Base-by-base conservation (phyloP, 2,113 vertebrate genomes). In the Chlorodrepanis virens region DNA sequence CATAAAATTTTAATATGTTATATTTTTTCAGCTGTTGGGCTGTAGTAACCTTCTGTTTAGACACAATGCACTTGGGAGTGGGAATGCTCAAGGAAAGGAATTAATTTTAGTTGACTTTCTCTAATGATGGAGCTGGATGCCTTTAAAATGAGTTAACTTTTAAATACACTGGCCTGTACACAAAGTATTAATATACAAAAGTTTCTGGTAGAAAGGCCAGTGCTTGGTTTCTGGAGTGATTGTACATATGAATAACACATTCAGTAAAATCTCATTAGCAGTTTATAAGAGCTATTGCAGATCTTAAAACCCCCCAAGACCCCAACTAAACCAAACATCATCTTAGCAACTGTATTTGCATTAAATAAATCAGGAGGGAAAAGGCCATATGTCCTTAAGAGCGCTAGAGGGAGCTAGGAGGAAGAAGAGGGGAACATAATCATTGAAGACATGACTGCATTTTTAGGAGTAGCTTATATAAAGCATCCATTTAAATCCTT, bases 331-430 rank as follows among this genome's bases (percentile, higher is more conserved):
- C 13, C 28, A 20, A 50, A 28, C n/a, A 33, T 35, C 20, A 22
- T 64, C 23, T 53, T 35, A 52, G 29, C 49, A 61, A 27, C 12
- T 57, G 12, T 57, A 15, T 57, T 94, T 61, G 18, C 28, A 14
- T 71, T 59, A 78, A 71, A 56, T 39, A 27, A n/a, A 63, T 33
- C 22, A 23, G 54, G 56, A 75, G 44, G 28, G 50, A 49, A 83
- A 71, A 87, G 49, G 31, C 69, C 14, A 2, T 68, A 15, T 60
- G 18, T 54, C 11, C 49, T 75, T 45, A 24, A 56, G 45, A 64
- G 50, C 96, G 7, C 93, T 96, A 97, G 96, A 89, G 95, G 96
- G 95, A 96, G 94, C 96, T 53, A 53, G 61, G 76, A 83, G 60
- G 85, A 87, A 86, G 79, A 91, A 59, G 52, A 90, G 86, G 47